These are phyloP conservation scores for Cherax destructor DNA, from an alignment of 1,140 invertebrate species.

Conservation along the genomic window DNA sequence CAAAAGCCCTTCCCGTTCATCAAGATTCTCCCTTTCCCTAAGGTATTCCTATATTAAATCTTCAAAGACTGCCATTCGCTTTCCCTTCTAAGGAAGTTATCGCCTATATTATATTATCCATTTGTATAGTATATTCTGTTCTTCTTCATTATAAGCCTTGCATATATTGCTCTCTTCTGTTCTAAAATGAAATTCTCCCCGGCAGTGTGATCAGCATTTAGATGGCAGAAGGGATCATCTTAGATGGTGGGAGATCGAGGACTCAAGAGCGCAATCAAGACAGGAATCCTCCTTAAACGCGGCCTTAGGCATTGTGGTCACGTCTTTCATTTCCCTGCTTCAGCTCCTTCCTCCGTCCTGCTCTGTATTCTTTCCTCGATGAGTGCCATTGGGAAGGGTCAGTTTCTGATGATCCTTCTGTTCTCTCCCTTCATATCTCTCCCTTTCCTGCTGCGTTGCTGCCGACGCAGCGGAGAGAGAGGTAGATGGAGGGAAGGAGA, in stretches of 20 bases:
- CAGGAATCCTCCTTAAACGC: constrained; percentile 32
- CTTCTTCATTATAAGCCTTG: not conserved
- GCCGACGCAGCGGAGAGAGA: not conserved
- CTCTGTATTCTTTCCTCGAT: constrained; percentile 54
- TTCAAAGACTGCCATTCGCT: too few relatives aligned
- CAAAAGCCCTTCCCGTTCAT: too few relatives aligned
- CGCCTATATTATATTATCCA: too few relatives aligned
- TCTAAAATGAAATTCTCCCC: constrained; percentile 10
- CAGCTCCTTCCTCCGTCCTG: constrained; percentile 8
- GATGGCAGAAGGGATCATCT: not conserved
- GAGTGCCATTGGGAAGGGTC: constrained; percentile 43
- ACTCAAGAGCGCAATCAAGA: constrained; percentile 38
- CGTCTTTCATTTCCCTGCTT: constrained; percentile 55
- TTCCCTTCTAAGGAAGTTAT: too few relatives aligned
- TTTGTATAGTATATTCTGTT: too few relatives aligned
- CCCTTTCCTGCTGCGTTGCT: not conserved
- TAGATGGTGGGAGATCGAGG: not conserved
- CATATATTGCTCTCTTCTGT: not conserved
- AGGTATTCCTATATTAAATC: too few relatives aligned
- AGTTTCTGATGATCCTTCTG: constrained; percentile 14
- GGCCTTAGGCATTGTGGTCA: constrained; percentile 55
- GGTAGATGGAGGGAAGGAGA: too few relatives aligned
- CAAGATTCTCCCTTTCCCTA: too few relatives aligned
- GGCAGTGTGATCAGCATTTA: constrained; percentile 2
- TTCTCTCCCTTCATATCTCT: not conserved